These are phyloP conservation scores for Callopanchax toddi DNA, from an alignment of 2,113 vertebrate species.

Conservation along the genomic window DNA sequence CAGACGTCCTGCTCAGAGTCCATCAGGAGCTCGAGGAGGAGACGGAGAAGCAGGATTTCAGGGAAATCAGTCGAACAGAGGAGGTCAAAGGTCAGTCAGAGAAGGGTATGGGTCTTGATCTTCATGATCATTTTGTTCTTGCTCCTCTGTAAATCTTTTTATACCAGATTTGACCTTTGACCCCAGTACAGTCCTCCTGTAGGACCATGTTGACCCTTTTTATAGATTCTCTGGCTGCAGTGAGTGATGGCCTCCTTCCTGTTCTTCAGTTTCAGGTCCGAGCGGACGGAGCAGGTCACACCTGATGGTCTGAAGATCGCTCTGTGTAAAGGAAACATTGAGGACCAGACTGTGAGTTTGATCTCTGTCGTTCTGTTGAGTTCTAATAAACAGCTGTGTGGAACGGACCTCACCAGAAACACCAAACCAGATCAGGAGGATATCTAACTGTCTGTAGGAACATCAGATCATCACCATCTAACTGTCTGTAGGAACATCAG, in stretches of 20 bases:
- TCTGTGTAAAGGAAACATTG: constrained; percentile 73
- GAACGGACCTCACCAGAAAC: too few relatives aligned
- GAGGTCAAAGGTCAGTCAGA: neutral
- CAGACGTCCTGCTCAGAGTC: neutral
- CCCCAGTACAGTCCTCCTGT: too few relatives aligned
- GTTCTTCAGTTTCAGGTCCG: constrained; percentile 24
- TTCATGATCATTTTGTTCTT: too few relatives aligned
- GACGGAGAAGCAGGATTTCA: neutral
- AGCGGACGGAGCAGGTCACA: constrained; percentile 53
- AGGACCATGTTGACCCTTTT: neutral
- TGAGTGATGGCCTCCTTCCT: constrained; percentile 1
- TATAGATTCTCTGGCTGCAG: neutral
- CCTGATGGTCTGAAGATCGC: constrained; percentile 77
- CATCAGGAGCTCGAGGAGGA: neutral
- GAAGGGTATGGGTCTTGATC: too few relatives aligned
- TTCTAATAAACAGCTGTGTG: too few relatives aligned
- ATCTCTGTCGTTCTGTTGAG: neutral
- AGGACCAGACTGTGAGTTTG: constrained; percentile 80
- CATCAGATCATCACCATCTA: too few relatives aligned
- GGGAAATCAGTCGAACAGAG: neutral
- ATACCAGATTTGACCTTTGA: too few relatives aligned
- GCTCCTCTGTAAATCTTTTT: too few relatives aligned
- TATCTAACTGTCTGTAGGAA: too few relatives aligned
- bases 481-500: too few relatives aligned
- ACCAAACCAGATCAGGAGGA: too few relatives aligned